Conservation (phyloP, 2,888 invertebrate species). For the Trimorus sp. region DNA sequence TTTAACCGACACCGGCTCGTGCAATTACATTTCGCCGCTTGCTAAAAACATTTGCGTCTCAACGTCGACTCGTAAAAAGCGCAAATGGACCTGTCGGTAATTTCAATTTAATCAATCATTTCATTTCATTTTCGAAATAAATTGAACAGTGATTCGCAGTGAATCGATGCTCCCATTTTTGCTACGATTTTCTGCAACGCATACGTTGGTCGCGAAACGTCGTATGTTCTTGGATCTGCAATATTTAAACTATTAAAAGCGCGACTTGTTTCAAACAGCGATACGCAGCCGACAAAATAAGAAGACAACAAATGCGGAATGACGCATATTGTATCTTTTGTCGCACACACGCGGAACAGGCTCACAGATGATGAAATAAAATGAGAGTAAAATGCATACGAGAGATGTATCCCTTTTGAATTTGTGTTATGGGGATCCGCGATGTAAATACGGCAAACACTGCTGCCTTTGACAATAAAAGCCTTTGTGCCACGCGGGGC, state of each 20-base stretch:
- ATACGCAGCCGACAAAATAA: conserved; percentile 19
- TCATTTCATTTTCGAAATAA: background rate
- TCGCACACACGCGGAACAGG: conserved; percentile 18
- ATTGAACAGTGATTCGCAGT: too few relatives aligned
- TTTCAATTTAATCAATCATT: background rate
- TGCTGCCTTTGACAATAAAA: conserved; percentile 61
- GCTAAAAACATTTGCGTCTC: background rate
- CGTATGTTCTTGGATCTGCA: conserved; percentile 19
- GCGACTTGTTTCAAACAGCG: conserved; percentile 23
- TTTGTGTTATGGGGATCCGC: conserved; percentile 60
- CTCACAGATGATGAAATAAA: conserved; percentile 52
- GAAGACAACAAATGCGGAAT: conserved; percentile 32
- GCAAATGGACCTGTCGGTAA: background rate
- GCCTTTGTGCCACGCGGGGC: conserved; percentile 52
- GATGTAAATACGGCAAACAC: conserved; percentile 59
- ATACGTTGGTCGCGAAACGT: background rate
- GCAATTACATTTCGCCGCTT: background rate
- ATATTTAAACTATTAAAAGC: conserved; percentile 37
- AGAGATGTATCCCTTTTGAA: conserved; percentile 52
- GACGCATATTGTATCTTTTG: conserved; percentile 27
- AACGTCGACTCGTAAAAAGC: background rate
- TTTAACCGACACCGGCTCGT: background rate
- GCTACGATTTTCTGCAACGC: background rate
- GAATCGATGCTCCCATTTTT: too few relatives aligned
- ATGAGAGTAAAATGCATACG: conserved; percentile 44